These are phyloP conservation scores for Erinaceus europaeus DNA, from an alignment of 2,113 vertebrate species.

Conservation along the genomic window DNA sequence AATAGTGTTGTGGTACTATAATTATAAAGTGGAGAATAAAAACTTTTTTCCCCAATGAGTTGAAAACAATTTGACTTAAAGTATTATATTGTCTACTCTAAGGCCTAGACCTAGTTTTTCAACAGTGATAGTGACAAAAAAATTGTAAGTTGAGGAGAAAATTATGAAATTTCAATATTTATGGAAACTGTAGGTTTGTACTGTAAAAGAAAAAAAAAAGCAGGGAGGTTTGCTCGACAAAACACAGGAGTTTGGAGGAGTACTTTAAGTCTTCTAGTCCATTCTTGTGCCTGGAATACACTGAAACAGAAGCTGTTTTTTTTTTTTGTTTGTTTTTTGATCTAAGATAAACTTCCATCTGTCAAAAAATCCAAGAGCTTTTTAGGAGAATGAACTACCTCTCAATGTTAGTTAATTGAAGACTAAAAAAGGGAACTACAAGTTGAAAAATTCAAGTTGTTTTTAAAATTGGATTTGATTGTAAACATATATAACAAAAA, in stretches of 20 bases:
- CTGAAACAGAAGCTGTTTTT: conserved; percentile 54
- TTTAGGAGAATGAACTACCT: conserved; percentile 36
- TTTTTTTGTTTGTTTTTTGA: too few relatives aligned
- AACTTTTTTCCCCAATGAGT: neutral
- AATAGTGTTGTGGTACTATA: conserved; percentile 68
- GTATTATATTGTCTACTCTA: neutral
- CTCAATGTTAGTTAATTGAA: conserved; percentile 29
- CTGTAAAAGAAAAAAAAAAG: too few relatives aligned
- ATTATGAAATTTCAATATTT: neutral
- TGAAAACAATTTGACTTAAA: conserved; percentile 38
- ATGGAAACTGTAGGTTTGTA: neutral
- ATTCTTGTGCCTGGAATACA: conserved; percentile 35
- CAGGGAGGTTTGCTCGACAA: neutral
- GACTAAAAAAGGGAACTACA: neutral
- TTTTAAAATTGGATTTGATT: neutral
- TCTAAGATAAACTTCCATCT: conserved; percentile 65
- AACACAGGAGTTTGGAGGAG: neutral
- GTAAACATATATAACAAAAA: conserved; percentile 2
- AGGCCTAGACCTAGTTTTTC: neutral
- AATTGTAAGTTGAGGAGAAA: neutral
- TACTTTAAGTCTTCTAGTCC: neutral
- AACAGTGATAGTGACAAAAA: neutral
- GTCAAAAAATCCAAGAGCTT: conserved; percentile 56
- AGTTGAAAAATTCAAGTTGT: conserved; percentile 18
- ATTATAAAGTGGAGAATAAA: conserved; percentile 45